These are phyloP conservation scores for Metopia argyrocephala DNA, from an alignment of 2,888 invertebrate genomes.

Conservation along the genomic window DNA sequence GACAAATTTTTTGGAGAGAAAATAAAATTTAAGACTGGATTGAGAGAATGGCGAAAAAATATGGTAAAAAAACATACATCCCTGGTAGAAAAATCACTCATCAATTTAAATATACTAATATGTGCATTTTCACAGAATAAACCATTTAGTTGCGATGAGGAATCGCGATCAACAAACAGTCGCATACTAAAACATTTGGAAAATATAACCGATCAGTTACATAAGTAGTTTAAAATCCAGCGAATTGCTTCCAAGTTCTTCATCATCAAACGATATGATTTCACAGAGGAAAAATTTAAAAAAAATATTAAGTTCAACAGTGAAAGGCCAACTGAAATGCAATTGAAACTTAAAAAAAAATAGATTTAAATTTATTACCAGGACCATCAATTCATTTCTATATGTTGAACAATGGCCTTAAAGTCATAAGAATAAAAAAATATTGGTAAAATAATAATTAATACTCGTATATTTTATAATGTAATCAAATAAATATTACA, in stretches of 20 bases:
- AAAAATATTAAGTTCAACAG: conserved; percentile 27
- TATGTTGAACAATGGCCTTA: too few relatives aligned
- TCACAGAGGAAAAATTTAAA: conserved; percentile 15
- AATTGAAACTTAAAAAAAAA: too few relatives aligned
- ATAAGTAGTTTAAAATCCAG: conserved; percentile 18
- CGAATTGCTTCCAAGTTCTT: conserved; percentile 20
- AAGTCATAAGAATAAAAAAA: too few relatives aligned
- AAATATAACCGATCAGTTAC: conserved; percentile 36
- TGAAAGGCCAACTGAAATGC: conserved; percentile 41
- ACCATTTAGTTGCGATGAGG: conserved; percentile 35
- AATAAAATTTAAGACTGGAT: conserved; percentile 38
- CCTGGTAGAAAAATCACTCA: conserved; percentile 22
- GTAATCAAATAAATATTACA: too few relatives aligned
- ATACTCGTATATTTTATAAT: too few relatives aligned
- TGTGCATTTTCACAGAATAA: conserved; percentile 33
- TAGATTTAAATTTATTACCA: too few relatives aligned
- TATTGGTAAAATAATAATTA: too few relatives aligned
- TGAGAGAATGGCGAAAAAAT: conserved; percentile 27
- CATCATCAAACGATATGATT: too few relatives aligned
- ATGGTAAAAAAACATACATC: too few relatives aligned
- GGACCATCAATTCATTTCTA: too few relatives aligned
- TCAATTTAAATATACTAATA: conserved; percentile 18
- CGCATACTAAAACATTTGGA: conserved; percentile 25
- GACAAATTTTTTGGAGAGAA: conserved; percentile 31
- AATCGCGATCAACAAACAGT: conserved; percentile 32